Base-by-base conservation (phyloP, 1,140 invertebrate species). In the Macrobrachium rosenbergii region DNA sequence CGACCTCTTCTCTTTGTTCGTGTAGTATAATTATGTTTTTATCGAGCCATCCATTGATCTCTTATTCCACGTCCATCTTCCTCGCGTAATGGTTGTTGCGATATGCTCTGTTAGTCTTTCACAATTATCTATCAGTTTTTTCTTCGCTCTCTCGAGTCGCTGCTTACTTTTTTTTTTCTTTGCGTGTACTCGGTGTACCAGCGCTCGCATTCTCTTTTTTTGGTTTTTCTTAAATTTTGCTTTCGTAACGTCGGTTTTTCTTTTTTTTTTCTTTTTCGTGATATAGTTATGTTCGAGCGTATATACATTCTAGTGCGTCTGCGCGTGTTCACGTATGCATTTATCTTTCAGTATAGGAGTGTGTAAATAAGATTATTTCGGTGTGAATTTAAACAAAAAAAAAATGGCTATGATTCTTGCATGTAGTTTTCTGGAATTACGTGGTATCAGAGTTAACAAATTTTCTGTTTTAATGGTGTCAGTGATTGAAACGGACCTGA, bases 11-110 rank as follows among this genome's bases (percentile, higher is more conserved):
- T 43, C 37, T 72, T 72, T 17, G 69, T 28, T 72, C 69, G 23
- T 14, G 37, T 23, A n/a, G 37, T 72, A 43, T 72, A 72, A 72
- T 72, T 72, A 72, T 43, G 69, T 72, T 72, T 72, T 72, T 72
- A 43, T 72, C 69, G 14, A 14, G 14, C 69, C 7, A 37, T 43
- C 69, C 17, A 72, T 72, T 72, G 69, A 72, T 72, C 69, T 72
- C 21, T 43, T 28, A n/a, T 23, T 72, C 69, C 37, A 28, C 69
- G 21, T 72, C 21, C 69, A 43, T n/a, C 23, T n/a, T 72, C 21
- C 37, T 8, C 16, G n/a, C 37, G 12, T 23, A 72, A 72, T 72
- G 69, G 69, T 28, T 72, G 23, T 72, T 43, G 11, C 37, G 69
- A 72, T 72, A 37, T 17, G 69, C 69, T 37, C 69, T 43, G 23